These are phyloP conservation scores for Ptilodon capucinus DNA, from an alignment of 2,888 invertebrate genomes.

Conservation along the genomic window DNA sequence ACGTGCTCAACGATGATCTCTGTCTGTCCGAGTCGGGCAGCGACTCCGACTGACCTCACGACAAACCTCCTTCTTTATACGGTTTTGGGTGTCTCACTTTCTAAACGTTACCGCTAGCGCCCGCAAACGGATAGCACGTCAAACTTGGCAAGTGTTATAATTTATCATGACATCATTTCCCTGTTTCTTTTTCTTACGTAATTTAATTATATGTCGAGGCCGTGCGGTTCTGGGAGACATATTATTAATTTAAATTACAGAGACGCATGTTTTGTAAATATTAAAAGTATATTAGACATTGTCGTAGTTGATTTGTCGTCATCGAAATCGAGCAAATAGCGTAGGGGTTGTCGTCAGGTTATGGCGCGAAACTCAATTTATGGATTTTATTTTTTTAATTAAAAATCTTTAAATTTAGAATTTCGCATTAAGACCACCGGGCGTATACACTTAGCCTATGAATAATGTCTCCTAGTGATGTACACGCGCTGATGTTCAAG, in stretches of 20 bases:
- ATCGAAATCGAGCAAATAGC: too few relatives aligned
- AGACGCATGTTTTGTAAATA: background rate
- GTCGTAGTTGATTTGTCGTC: too few relatives aligned
- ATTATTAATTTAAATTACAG: background rate
- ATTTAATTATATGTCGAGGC: background rate
- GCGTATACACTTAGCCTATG: too few relatives aligned
- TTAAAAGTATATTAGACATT: too few relatives aligned
- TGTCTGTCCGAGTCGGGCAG: constrained; percentile 94
- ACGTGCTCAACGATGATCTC: constrained; percentile 91
- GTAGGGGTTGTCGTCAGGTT: too few relatives aligned
- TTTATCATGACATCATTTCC: constrained; percentile 9
- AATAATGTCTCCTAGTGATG: too few relatives aligned
- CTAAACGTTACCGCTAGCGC: constrained; percentile 23
- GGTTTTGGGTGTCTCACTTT: constrained; percentile 36
- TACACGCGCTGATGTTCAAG: too few relatives aligned
- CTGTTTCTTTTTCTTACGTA: background rate
- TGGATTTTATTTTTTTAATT: too few relatives aligned
- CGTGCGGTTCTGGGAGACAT: background rate
- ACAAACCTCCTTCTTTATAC: constrained; percentile 34
- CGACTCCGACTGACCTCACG: constrained; percentile 85
- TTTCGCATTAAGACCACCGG: too few relatives aligned
- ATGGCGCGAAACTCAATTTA: too few relatives aligned
- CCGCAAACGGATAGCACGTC: constrained; percentile 26
- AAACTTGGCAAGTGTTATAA: constrained; percentile 35
- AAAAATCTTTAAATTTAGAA: too few relatives aligned